Base-by-base conservation (phyloP, 1,140 invertebrate species). In the Trichonephila clavipes region DNA sequence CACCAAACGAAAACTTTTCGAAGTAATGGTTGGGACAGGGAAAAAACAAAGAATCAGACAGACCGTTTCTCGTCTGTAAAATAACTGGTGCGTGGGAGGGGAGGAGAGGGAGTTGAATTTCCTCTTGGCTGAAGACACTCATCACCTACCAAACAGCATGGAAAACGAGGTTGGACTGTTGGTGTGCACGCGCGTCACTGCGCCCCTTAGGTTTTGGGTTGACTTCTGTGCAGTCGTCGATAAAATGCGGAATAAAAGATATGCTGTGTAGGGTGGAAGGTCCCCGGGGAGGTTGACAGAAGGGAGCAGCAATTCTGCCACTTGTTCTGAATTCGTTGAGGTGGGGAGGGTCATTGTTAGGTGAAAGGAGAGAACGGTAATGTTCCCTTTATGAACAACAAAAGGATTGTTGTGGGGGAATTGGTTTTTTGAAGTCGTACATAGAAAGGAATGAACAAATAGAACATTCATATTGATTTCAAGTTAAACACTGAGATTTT, bases 151-250 rank as follows among this genome's bases (percentile, higher is more conserved):
- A 72, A 89, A 89, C 88, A 66, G 88, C 64, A 72, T 58, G 88
- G 88, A 89, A 89, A 89, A 89, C 88, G 34, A 89, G 88, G 28
- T 14, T 59, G 64, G 88, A 89, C 88, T 88, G 40, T 34, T 58
- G 59, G 59, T 88, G 62, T 66, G 86, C 86, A 66, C 64, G 18
- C 62, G 88, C 88, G 64, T 89, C 88, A 77, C n/a, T 89, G 66
- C 86, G 44, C 61, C 59, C 28, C 64, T 66, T 44, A 44, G 88
- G 72, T 89, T 89, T 40, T 44, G 88, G 72, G 44, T 86, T n/a
- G 44, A 44, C 44, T 89, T 89, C 28, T 89, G 64, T 24, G n/a
- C 51, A 59, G 83, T 6, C 51, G n/a, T 77, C 72, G 72, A 77
- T 77, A 77, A 77, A 51, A 77, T 85, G 51, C 83, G 21, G 16